Conservation (phyloP, 2,797 vertebrate species). For the Microctenopoma stevenorrisi region DNA sequence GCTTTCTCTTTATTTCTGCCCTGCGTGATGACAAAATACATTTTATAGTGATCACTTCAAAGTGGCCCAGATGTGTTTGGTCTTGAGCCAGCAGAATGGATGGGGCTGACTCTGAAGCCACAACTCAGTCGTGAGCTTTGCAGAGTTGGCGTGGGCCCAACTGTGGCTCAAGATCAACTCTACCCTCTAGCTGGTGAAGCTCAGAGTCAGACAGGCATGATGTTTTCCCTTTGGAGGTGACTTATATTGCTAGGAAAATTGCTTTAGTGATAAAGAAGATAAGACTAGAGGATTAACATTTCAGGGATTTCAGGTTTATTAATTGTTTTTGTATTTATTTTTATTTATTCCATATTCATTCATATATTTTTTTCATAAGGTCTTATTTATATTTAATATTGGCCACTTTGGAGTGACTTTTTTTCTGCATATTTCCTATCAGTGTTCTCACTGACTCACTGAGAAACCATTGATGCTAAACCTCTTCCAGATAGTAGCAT, state of each 20-base stretch:
- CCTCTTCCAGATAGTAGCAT: neutral
- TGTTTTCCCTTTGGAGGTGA: constrained; percentile 11
- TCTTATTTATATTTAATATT: no score
- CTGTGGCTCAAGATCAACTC: constrained; percentile 36
- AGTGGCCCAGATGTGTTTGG: constrained; percentile 58
- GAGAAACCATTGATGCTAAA: neutral
- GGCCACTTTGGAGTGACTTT: neutral
- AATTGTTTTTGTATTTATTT: neutral
- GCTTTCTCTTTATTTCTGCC: constrained; percentile 34
- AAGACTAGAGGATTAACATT: neutral
- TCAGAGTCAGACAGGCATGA: constrained; percentile 27
- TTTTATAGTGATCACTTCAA: constrained; percentile 41
- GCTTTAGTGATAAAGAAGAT: constrained; percentile 6
- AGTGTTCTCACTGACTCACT: no score
- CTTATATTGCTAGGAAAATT: constrained; percentile 12
- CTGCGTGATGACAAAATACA: constrained; percentile 32
- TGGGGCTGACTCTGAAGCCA: constrained; percentile 24
- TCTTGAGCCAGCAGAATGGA: constrained; percentile 45
- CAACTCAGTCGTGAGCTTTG: constrained; percentile 36
- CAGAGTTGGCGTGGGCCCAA: constrained; percentile 31
- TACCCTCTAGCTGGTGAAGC: constrained; percentile 44
- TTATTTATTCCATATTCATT: neutral
- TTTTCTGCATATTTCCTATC: neutral
- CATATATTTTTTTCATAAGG: no score
- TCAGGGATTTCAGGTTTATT: neutral